These are phyloP conservation scores for Lamellibrachia satsuma DNA, from an alignment of 2,888 invertebrate species.

Conservation along the genomic window DNA sequence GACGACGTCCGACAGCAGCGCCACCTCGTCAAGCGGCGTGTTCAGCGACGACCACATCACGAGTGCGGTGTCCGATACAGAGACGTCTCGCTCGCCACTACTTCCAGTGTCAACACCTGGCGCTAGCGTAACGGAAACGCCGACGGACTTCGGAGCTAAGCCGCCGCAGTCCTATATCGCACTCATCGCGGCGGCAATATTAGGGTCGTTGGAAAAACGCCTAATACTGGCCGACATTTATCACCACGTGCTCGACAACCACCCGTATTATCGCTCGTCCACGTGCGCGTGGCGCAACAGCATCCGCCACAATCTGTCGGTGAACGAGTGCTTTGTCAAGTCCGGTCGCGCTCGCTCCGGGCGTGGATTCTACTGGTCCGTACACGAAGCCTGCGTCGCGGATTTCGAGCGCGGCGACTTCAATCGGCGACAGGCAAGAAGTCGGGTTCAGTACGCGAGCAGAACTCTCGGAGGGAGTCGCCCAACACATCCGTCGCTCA, in stretches of 20 bases:
- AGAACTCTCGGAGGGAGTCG: neutral
- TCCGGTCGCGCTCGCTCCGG: neutral
- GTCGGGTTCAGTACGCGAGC: constrained; percentile 20
- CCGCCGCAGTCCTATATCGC: constrained; percentile 6
- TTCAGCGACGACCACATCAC: constrained; percentile 20
- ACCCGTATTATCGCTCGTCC: constrained; percentile 21
- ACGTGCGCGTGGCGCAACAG: constrained; percentile 25
- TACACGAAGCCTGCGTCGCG: constrained; percentile 22
- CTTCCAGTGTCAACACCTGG: neutral
- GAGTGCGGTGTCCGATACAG: neutral
- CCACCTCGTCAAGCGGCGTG: constrained; percentile 20
- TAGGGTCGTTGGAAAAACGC: neutral
- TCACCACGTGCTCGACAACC: neutral
- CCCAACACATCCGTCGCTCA: neutral
- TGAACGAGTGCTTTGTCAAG: constrained; percentile 25
- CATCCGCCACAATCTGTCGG: constrained; percentile 26
- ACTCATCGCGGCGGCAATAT: constrained; percentile 14
- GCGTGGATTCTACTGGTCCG: constrained; percentile 24
- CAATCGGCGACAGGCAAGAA: constrained; percentile 19
- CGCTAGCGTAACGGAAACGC: neutral
- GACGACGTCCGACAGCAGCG: neutral
- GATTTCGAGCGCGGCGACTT: constrained; percentile 22
- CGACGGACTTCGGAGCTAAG: neutral
- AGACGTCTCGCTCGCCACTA: neutral
- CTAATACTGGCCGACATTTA: constrained; percentile 18